A percentile compares a stretch with the other conserved stretches of the same genome.
These are phyloP conservation scores for Amblyornis subalaris DNA, from an alignment of 2,113 vertebrate genomes.

Conservation along the genomic window DNA sequence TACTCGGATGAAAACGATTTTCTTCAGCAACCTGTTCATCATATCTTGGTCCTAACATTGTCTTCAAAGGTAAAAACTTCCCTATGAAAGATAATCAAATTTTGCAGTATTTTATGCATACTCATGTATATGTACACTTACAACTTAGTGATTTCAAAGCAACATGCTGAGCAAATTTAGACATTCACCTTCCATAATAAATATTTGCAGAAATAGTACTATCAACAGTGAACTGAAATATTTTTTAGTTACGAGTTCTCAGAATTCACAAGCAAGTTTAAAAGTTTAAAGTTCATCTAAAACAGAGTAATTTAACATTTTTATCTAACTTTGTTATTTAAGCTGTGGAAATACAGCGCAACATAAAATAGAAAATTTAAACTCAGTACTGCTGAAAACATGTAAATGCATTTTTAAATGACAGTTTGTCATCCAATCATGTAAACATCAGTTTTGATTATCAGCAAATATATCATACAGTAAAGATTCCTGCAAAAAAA, in stretches of 20 bases:
- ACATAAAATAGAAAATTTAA: neutral
- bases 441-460: neutral
- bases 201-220: neutral
- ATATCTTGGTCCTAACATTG: conserved; percentile 93
- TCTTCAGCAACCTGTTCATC: conserved; percentile 94
- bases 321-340: neutral
- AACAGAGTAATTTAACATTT: neutral
- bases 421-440: neutral
- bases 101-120: neutral
- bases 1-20: conserved; percentile 92
- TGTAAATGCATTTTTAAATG: neutral
- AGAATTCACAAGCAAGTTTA: neutral
- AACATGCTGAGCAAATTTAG: neutral
- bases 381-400: neutral
- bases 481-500: neutral
- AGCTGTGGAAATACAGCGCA: neutral
- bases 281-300: neutral
- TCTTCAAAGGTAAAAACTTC: conserved; percentile 98
- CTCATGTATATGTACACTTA: neutral
- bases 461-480: neutral
- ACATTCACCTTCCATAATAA: neutral
- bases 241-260: neutral
- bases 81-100: conserved; percentile 67
- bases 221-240: neutral
- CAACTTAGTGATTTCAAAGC: neutral